phyloP scores from a whole-genome alignment of 2,113 vertebrate genomes.

The Myrmecobius fasciatus region DNA sequence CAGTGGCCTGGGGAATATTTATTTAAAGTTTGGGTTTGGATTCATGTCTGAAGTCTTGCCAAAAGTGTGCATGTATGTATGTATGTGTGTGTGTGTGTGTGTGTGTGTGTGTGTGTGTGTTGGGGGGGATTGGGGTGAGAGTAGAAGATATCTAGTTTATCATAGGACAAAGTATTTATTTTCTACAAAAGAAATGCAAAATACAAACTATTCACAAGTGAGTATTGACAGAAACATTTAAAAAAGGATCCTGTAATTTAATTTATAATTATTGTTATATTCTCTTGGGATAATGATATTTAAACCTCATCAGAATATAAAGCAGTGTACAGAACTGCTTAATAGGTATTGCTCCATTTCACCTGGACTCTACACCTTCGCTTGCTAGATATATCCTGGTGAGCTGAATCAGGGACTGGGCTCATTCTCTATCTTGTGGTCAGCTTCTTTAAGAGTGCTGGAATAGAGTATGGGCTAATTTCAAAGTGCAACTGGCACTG shows the following conservation, averaged over 20 bases:
- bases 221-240: neutral
- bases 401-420: neutral
- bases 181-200: neutral
- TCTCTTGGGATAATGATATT: neutral
- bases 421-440: neutral
- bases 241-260: neutral
- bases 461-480: neutral
- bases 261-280: neutral
- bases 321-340: neutral
- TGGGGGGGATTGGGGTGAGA: neutral
- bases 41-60: neutral
- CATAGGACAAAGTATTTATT: neutral
- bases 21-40: neutral
- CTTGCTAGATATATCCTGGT: neutral
- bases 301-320: neutral
- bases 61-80: neutral
- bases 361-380: neutral
- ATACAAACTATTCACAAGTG: neutral
- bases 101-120: neutral
- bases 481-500: neutral
- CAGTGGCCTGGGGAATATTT: neutral
- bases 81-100: neutral
- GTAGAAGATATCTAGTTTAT: neutral
- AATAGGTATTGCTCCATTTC: neutral
- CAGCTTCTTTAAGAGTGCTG: neutral